phyloP scores from a whole-genome alignment of 2,797 vertebrate species.

The Danio choprae region DNA sequence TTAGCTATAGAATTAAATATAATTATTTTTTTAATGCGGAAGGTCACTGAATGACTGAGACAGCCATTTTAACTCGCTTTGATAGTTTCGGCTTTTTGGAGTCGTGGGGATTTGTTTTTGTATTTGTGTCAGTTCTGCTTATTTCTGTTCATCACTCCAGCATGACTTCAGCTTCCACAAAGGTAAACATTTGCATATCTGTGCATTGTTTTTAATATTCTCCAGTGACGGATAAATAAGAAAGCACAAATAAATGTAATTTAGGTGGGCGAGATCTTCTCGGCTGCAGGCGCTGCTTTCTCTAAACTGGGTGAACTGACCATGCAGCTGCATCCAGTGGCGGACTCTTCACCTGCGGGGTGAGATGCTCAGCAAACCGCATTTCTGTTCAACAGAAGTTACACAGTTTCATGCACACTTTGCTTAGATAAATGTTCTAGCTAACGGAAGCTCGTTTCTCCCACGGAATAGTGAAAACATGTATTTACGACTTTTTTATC shows the following conservation, averaged over 20 bases:
- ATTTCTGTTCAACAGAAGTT: background rate
- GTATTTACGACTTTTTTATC: too few species aligned
- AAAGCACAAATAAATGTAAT: background rate
- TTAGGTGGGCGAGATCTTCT: slow-evolving; percentile 94
- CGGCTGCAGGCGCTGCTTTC: slow-evolving; percentile 89
- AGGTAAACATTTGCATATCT: slow-evolving; percentile 66
- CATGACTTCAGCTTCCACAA: slow-evolving; percentile 83
- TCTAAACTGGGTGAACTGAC: slow-evolving; percentile 90
- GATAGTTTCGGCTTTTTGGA: background rate
- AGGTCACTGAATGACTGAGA: background rate
- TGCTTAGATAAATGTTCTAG: background rate
- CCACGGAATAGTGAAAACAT: too few species aligned
- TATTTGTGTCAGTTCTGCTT: background rate
- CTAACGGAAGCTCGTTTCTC: background rate
- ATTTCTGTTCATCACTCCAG: background rate
- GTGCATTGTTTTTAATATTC: background rate
- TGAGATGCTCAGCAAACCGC: slow-evolving; percentile 52
- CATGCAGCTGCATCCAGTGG: slow-evolving; percentile 92
- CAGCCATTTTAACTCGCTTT: background rate
- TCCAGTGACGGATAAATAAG: background rate
- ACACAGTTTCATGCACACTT: background rate
- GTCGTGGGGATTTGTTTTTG: background rate
- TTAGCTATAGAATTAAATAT: background rate
- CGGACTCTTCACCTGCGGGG: slow-evolving; percentile 90
- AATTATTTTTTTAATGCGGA: too few species aligned